Conservation (phyloP, 1,140 invertebrate genomes). For the Oreohelix idahoensis region DNA sequence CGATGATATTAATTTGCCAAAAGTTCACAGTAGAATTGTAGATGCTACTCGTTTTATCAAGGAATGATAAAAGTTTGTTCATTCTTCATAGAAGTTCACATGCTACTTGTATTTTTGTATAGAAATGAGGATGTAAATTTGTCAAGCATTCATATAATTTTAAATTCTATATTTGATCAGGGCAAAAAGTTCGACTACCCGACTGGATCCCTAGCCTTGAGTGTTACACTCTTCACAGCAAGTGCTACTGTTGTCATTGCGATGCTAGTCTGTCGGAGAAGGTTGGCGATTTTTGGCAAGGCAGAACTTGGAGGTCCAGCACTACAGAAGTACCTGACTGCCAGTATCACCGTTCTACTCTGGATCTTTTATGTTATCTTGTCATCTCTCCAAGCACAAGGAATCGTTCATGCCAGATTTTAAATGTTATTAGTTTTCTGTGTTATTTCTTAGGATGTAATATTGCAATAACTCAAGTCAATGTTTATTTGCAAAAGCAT, state of each 20-base stretch:
- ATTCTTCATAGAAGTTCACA: no score
- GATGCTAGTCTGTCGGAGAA: constrained; percentile 74
- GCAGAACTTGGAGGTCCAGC: constrained; percentile 78
- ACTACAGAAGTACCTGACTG: constrained; percentile 69
- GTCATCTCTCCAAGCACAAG: constrained; percentile 67
- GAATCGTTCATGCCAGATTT: constrained; percentile 35
- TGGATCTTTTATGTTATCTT: constrained; percentile 77
- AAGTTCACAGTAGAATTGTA: no score
- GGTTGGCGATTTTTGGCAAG: constrained; percentile 74
- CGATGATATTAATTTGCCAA: no score
- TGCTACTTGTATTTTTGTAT: no score
- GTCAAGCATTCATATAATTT: no score
- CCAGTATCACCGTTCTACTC: constrained; percentile 71
- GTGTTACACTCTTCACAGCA: constrained; percentile 77
- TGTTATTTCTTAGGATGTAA: no score
- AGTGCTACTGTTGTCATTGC: constrained; percentile 74
- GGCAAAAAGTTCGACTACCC: constrained; percentile 74
- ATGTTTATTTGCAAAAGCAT: no score
- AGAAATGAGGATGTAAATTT: no score
- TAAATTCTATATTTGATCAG: constrained; percentile 65
- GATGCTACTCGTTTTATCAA: no score
- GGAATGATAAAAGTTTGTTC: no score
- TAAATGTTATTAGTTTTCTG: no score
- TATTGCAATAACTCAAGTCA: no score
- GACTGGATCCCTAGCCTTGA: constrained; percentile 76